phyloP scores from a whole-genome alignment of 2,113 vertebrate genomes.

The western clawed frog (Xenopus tropicalis) region DNA sequence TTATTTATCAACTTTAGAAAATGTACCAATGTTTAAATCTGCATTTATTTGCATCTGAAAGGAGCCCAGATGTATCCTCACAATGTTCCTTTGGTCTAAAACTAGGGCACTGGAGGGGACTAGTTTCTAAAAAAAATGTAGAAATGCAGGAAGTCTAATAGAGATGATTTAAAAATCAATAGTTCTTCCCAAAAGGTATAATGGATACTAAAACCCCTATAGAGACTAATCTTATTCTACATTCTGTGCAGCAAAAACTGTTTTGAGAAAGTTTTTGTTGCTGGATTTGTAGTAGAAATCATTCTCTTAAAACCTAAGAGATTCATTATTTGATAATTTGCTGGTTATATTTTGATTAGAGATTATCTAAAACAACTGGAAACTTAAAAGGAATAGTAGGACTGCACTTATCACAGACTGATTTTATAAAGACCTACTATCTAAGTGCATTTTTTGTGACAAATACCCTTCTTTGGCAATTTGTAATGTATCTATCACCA shows the following conservation, averaged over 20 bases:
- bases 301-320: too few relatives aligned
- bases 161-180: slow-evolving; percentile 40
- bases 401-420: too few relatives aligned
- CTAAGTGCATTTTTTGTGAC: too few relatives aligned
- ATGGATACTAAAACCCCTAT: slow-evolving; percentile 19
- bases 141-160: slow-evolving; percentile 21
- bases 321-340: too few relatives aligned
- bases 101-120: slow-evolving; percentile 23
- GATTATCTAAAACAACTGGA: too few relatives aligned
- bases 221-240: slow-evolving; percentile 21
- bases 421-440: too few relatives aligned
- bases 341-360: too few relatives aligned
- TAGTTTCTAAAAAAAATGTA: slow-evolving; percentile 26
- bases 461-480: too few relatives aligned
- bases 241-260: slow-evolving; percentile 13
- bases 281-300: background rate
- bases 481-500: too few relatives aligned
- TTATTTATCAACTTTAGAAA: slow-evolving; percentile 2
- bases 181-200: slow-evolving; percentile 28
- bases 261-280: slow-evolving; percentile 16
- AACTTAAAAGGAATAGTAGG: too few relatives aligned
- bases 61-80: slow-evolving; percentile 33
- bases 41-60: slow-evolving; percentile 37
- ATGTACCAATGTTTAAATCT: slow-evolving; percentile 25
- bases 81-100: slow-evolving; percentile 32